Base-by-base conservation (phyloP, 2,888 invertebrate genomes). In the Lepidocyrtoides sp. region DNA sequence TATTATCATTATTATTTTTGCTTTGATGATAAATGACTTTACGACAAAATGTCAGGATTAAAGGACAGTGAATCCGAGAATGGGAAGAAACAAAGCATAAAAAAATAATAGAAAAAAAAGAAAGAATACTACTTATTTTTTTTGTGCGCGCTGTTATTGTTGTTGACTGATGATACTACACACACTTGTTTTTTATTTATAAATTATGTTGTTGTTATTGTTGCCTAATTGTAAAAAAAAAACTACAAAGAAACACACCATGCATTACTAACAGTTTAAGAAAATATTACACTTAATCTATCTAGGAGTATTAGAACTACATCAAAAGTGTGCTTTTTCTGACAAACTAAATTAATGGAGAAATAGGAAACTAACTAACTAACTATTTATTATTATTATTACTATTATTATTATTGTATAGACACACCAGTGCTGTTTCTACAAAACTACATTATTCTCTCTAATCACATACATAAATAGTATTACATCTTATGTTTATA, bases 321-420 rank as follows among this genome's bases (percentile, higher is more conserved):
- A 91, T 51, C 77, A 72, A 79, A 90, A 81, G 91, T 82, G 91
- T 91, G 91, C 91, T 91, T 91, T 91, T 60, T 79, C 79, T 79
- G 51, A 79, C 79, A 79, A 79, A 79, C 75, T 48, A 48, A 41
- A 44, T 5, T 32, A 26, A 29, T 7, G 7, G 7, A 7, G 36
- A 63, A 0, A 32, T 72, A 72, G 20, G 41, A 72, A 72, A 44
- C 69, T 41, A 72, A 72, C 57, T 72, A 60, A 60, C 26, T 26
- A 60, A 23, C 54, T 54, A 54, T n/a, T n/a, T 14, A 54, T 5
- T 54, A n/a, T 60, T 23, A 5, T 32, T 69, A 69, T 20, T 60
- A 60, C 20, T 72, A 17, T n/a, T n/a, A 44, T 14, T 29, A 29
- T 36, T 44, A 41, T 44, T 36, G 36, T 17, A 26, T 23, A 48